Conservation (phyloP, 2,888 invertebrate species). For the Punctoribates punctum region DNA sequence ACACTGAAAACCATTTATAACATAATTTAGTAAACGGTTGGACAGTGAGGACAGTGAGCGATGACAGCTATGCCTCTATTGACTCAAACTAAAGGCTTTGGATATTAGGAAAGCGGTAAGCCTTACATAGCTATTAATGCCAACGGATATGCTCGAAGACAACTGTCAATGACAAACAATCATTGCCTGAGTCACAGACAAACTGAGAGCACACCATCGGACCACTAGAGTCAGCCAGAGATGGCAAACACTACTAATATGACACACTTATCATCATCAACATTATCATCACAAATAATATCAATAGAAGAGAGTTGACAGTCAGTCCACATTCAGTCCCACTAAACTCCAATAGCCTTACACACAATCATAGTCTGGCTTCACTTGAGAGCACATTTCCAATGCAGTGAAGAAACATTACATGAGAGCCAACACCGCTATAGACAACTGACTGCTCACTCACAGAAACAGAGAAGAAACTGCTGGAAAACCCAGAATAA, state of each 20-base stretch:
- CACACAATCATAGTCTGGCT: constrained; percentile 31
- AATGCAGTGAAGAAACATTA: constrained; percentile 37
- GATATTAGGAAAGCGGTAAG: constrained; percentile 34
- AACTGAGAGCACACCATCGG: background rate
- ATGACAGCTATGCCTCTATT: constrained; percentile 30
- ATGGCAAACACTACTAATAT: constrained; percentile 26
- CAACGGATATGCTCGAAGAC: constrained; percentile 31
- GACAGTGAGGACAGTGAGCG: constrained; percentile 33
- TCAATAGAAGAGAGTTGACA: constrained; percentile 33
- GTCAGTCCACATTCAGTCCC: background rate
- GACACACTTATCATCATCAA: constrained; percentile 31
- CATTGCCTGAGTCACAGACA: constrained; percentile 21
- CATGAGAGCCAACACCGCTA: constrained; percentile 25
- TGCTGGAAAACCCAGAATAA: background rate
- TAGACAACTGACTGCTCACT: background rate
- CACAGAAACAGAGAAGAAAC: background rate
- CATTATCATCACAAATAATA: constrained; percentile 34
- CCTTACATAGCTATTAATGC: constrained; percentile 28
- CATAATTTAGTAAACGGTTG: constrained; percentile 27
- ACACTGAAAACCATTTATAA: constrained; percentile 37
- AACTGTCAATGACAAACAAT: constrained; percentile 37
- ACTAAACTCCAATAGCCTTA: background rate
- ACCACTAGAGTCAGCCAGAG: background rate
- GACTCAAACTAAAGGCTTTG: constrained; percentile 18
- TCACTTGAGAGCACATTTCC: constrained; percentile 37